Evolutionary conservation across 2,113 vertebrate genomes (phyloP), one percentile per base, ranked within the genome.

Genomic region (Chaenogobius annularis): DNA sequence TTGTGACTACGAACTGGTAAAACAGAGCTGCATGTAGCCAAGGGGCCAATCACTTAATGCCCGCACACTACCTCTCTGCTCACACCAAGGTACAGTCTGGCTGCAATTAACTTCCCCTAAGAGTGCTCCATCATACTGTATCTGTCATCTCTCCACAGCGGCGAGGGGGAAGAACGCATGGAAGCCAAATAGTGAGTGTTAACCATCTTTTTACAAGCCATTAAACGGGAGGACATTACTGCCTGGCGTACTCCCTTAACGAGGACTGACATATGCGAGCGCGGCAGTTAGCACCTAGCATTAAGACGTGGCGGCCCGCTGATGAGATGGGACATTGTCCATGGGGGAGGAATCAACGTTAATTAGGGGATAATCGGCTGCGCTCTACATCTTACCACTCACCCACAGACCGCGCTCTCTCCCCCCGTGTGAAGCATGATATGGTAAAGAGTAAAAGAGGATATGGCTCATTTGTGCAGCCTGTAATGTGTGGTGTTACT

Each of bases 151-250:
- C 9, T 64, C 73, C 59, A 73, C 56, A 76, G 81, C n/a, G 73
- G 74, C 31, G 68, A 64, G 66, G 72, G 62, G 81, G 76, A 75
- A 78, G 77, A 26, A 78, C 81, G 68, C 81, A 81, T 75, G 68
- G 77, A 79, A 88, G 89, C 94, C 93, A 96, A 97, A 97, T 94
- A 93, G 84, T 95, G 96, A 95, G 94, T 93, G 95, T 96, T 97
- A 97, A 98, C 95, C 95, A 95, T 97, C 94, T 96, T 98, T 91
- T 98, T 98, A 98, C 95, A 95, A 95, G 95, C 95, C 96, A 96
- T 97, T 98, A 98, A 96, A 94, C 92, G 92, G 91, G 93, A 92
- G 87, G 94, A 94, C 94, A 95, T 97, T 96, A 97, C 93, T 88
- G 68, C 92, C 81, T 82, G 73, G 92, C 93, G 85, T 83, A 92